Evolutionary conservation across 2,888 invertebrate species (phyloP).

Genomic region (Euphydryas editha): DNA sequence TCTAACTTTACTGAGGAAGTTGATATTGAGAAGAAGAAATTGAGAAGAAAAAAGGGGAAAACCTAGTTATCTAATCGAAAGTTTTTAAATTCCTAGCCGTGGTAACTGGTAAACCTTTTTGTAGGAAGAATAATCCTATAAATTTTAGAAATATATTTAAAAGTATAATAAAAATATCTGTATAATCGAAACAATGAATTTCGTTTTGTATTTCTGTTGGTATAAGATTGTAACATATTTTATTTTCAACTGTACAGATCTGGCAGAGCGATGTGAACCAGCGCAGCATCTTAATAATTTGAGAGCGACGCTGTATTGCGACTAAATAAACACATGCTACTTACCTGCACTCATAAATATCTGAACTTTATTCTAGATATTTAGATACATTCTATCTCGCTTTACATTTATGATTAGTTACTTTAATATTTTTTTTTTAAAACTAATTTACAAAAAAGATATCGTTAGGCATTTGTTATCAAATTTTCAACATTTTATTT

Average conservation of each 20-base stretch:
- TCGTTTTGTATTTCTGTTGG: neutral
- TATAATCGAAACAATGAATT: neutral
- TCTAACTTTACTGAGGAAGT: no score
- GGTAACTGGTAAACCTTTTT: no score
- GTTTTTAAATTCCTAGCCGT: no score
- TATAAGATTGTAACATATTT: slow-evolving; percentile 22
- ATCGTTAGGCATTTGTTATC: neutral
- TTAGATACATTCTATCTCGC: neutral
- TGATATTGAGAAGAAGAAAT: no score
- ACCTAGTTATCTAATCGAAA: no score
- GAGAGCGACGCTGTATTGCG: slow-evolving; percentile 55
- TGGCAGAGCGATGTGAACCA: slow-evolving; percentile 56
- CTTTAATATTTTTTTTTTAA: no score
- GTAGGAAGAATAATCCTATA: no score
- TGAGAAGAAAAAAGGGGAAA: no score
- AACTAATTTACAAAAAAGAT: neutral
- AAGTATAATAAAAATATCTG: neutral
- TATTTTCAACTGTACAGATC: slow-evolving; percentile 52
- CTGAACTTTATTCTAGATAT: neutral
- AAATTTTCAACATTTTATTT: no score
- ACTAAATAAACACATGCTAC: slow-evolving; percentile 34
- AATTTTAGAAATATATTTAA: neutral
- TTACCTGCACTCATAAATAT: slow-evolving; percentile 31
- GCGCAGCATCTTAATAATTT: slow-evolving; percentile 68
- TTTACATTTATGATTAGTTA: no score